These are phyloP conservation scores for Rotaria macrura DNA, from an alignment of 2,888 invertebrate genomes.

Conservation along the genomic window DNA sequence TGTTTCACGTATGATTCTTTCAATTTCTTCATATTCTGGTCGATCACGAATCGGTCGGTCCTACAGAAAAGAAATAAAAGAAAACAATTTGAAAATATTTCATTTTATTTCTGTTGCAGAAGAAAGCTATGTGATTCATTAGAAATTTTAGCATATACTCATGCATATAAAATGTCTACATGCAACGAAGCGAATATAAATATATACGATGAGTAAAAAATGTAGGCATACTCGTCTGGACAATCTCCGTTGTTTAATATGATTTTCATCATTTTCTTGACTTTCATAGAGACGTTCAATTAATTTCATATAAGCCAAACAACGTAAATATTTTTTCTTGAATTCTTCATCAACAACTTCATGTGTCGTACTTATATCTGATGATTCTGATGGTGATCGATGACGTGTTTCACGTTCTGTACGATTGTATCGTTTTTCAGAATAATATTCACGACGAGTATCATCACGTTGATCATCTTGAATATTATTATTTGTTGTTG, in stretches of 20 bases:
- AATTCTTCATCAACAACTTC: constrained; percentile 19
- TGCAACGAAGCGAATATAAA: neutral
- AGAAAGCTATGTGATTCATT: no score
- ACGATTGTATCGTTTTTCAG: constrained; percentile 1
- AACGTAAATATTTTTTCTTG: constrained; percentile 15
- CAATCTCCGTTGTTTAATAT: neutral
- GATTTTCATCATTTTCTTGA: neutral
- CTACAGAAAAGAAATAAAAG: neutral
- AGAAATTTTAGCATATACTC: neutral
- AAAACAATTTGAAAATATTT: neutral
- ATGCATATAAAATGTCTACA: neutral
- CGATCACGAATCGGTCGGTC: neutral
- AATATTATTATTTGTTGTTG: neutral
- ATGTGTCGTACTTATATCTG: neutral
- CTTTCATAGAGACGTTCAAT: neutral
- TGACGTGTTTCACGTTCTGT: neutral
- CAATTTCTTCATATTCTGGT: constrained; percentile 23
- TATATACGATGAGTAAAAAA: neutral
- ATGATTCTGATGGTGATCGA: constrained; percentile 16
- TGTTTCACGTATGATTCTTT: constrained; percentile 16
- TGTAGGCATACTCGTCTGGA: neutral
- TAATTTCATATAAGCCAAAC: constrained; percentile 21
- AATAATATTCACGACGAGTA: constrained; percentile 6
- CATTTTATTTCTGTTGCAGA: no score
- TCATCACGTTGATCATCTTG: neutral